Conservation (phyloP, 2,113 vertebrate genomes). For the Tetraodon nigroviridis region DNA sequence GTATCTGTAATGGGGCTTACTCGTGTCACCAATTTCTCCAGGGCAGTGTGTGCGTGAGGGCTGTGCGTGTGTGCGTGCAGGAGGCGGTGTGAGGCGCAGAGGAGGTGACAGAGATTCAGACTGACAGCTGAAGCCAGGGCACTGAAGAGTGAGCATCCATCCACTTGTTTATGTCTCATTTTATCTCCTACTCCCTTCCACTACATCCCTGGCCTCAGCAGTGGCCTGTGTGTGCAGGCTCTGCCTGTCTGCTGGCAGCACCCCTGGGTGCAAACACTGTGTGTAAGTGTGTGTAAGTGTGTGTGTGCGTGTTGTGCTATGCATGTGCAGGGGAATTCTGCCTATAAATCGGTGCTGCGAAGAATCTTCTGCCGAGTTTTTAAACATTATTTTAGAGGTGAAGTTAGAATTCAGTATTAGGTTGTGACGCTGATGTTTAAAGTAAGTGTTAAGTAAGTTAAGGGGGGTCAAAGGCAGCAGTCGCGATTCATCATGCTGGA, state of each 20-base stretch:
- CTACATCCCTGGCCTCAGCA: conserved; percentile 32
- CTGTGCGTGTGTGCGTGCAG: conserved; percentile 23
- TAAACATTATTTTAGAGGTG: too few relatives aligned
- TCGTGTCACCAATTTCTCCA: conserved; percentile 56
- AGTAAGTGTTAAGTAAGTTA: conserved; percentile 26
- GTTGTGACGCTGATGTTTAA: too few relatives aligned
- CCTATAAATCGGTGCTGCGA: too few relatives aligned
- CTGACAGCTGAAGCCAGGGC: conserved; percentile 48
- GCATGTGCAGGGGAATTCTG: conserved; percentile 2
- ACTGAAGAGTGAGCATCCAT: conserved; percentile 70
- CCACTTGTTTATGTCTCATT: conserved; percentile 63
- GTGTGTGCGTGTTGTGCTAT: not conserved
- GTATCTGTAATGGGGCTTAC: conserved; percentile 42
- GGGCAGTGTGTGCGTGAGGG: conserved; percentile 29
- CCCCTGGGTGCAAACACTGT: conserved; percentile 44
- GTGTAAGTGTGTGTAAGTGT: conserved; percentile 6
- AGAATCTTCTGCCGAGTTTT: too few relatives aligned
- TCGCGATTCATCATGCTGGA: conserved; percentile 42
- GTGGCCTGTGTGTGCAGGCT: conserved; percentile 34
- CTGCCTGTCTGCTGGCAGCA: conserved; percentile 52
- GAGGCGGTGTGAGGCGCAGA: conserved; percentile 30
- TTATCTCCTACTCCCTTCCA: conserved; percentile 38
- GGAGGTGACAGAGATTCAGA: conserved; percentile 60
- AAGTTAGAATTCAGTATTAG: too few relatives aligned
- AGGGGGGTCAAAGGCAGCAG: conserved; percentile 49